Base-by-base conservation (phyloP, 2,888 invertebrate species). In the Stenodera caucasica region DNA sequence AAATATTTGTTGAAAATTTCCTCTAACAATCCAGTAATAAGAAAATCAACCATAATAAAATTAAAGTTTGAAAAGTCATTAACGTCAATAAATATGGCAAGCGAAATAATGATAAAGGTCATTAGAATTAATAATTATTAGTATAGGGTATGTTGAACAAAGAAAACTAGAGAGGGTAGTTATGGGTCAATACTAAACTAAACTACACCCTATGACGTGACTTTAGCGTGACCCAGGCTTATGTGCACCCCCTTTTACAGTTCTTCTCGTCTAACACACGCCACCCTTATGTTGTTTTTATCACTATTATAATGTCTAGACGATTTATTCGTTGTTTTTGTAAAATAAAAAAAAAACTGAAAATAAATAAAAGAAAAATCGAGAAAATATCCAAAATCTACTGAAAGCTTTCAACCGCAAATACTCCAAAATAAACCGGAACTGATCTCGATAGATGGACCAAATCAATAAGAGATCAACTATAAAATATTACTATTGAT, bases 41-140 rank as follows among this genome's bases (percentile, higher is more conserved):
- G n/a, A n/a, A n/a, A n/a, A n/a, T n/a, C n/a, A n/a, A n/a, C n/a
- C n/a, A n/a, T n/a, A n/a, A n/a, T n/a, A n/a, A n/a, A n/a, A n/a
- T n/a, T n/a, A n/a, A n/a, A n/a, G n/a, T n/a, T n/a, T n/a, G n/a
- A n/a, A 45, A 45, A 21, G 6, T 3, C 45, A 45, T 45, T 45
- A 45, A 45, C 23, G 21, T 45, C 45, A 12, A 45, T 23, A 45
- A 45, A 45, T 23, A n/a, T 45, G 45, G 23, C 1, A 12, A 21
- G 45, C 21, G n/a, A 32, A 49, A 59, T 55, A 50, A 57, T 50
- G 60, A 60, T 60, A 62, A 65, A 61, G 53, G 57, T 65, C 60
- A 55, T 62, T 60, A 55, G 65, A 63, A 60, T 63, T 60, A 63
- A 65, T 65, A 65, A 65, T 65, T 65, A 65, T 52, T 57, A 49